phyloP scores from a whole-genome alignment of 2,113 vertebrate species.

The Phrynocephalus versicolor region DNA sequence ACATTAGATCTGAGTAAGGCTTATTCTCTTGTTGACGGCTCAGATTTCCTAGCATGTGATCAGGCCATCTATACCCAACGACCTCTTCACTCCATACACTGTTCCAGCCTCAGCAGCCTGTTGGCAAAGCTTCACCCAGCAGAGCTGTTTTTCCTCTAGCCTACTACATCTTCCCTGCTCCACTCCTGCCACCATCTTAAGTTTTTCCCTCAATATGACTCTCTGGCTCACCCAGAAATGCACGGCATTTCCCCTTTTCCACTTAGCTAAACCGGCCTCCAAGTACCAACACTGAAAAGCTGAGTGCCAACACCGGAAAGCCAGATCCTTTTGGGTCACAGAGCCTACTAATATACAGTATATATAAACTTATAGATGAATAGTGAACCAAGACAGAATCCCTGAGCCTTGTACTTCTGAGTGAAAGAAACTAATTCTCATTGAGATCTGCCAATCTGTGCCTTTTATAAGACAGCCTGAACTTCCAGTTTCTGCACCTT shows the following conservation, averaged over 20 bases:
- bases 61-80: neutral
- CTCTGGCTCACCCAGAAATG: neutral
- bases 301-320: neutral
- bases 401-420: neutral
- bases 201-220: neutral
- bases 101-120: neutral
- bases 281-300: neutral
- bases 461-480: neutral
- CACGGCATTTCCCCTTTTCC: neutral
- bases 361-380: neutral
- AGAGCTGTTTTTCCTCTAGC: neutral
- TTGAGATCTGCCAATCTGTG: neutral
- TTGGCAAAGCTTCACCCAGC: neutral
- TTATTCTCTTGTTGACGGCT: neutral
- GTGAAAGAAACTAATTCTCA: neutral
- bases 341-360: neutral
- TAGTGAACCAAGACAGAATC: neutral
- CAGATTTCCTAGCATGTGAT: neutral
- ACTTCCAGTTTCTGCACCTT: neutral
- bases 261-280: too few species aligned
- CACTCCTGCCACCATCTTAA: neutral
- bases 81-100: neutral
- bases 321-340: neutral
- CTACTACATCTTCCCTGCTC: neutral
- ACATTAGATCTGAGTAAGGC: neutral